phyloP scores from a whole-genome alignment of 1,140 invertebrate genomes.

The Metaphire vulgaris region DNA sequence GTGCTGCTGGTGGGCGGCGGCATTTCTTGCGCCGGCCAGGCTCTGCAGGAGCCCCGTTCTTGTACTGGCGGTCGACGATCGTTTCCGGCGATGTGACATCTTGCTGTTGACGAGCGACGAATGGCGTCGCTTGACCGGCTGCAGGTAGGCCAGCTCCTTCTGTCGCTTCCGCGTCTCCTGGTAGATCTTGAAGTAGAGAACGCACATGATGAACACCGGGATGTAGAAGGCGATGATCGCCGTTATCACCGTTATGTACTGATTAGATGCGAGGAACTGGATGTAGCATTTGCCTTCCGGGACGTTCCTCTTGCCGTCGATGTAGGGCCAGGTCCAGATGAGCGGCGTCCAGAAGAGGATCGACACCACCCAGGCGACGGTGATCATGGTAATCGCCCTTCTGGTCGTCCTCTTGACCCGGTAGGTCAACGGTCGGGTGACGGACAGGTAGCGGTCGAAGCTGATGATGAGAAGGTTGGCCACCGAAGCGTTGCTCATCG shows the following conservation, averaged over 20 bases:
- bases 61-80: too few species aligned
- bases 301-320: constrained; percentile 71
- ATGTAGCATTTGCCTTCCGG: constrained; percentile 80
- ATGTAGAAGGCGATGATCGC: constrained; percentile 90
- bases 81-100: too few species aligned
- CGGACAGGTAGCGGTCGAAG: constrained; percentile 79
- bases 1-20: too few species aligned
- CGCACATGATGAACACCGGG: constrained; percentile 63
- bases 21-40: too few species aligned
- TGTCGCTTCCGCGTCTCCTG: constrained; percentile 81
- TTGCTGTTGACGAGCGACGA: neutral
- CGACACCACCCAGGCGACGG: constrained; percentile 53
- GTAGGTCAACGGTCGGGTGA: constrained; percentile 93
- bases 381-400: constrained; percentile 89
- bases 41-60: too few species aligned
- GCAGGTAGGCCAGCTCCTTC: constrained; percentile 88
- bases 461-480: constrained; percentile 58
- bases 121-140: constrained; percentile 54
- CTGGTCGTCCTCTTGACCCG: constrained; percentile 85
- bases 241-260: constrained; percentile 79
- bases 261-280: constrained; percentile 94
- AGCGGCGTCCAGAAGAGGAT: constrained; percentile 88
- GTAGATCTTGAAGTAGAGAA: constrained; percentile 67
- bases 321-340: constrained; percentile 98
- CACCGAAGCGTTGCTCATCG: constrained; percentile 52